These are phyloP conservation scores for Eubucco bourcierii DNA, from an alignment of 2,113 vertebrate genomes.

Conservation along the genomic window DNA sequence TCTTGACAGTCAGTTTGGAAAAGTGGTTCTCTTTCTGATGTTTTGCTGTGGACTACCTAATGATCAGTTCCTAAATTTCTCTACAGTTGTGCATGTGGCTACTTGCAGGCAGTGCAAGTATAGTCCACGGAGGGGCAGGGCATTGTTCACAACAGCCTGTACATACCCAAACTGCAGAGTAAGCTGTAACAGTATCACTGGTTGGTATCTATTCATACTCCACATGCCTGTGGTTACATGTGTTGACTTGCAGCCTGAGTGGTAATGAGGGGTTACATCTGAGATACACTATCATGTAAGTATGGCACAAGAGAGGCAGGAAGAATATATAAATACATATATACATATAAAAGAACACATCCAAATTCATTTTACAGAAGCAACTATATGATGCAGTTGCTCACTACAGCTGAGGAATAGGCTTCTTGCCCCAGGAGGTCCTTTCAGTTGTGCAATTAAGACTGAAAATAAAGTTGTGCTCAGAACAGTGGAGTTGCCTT, in stretches of 20 bases:
- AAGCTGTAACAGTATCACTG: not conserved
- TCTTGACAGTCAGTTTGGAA: conserved; percentile 1
- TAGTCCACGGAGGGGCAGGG: not conserved
- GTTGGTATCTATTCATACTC: conserved; percentile 1
- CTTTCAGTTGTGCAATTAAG: not conserved
- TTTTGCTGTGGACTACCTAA: not conserved
- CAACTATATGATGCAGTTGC: not conserved
- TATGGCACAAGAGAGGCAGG: not conserved
- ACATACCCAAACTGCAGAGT: not conserved
- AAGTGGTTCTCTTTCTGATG: not conserved
- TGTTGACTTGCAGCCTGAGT: conserved; percentile 17
- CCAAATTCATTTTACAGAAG: not conserved
- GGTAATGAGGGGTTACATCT: conserved; percentile 31
- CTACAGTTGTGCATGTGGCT: not conserved
- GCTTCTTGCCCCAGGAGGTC: not conserved
- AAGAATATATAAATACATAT: not conserved
- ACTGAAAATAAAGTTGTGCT: not conserved
- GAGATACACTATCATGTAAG: not conserved
- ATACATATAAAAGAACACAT: not conserved
- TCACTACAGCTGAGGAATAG: not conserved
- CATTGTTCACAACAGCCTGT: not conserved
- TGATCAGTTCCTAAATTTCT: not conserved
- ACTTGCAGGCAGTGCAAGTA: not conserved
- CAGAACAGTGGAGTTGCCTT: not conserved
- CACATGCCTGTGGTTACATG: conserved; percentile 31